Conservation (phyloP, 1,140 invertebrate genomes). For the Dendrolimus kikuchii region DNA sequence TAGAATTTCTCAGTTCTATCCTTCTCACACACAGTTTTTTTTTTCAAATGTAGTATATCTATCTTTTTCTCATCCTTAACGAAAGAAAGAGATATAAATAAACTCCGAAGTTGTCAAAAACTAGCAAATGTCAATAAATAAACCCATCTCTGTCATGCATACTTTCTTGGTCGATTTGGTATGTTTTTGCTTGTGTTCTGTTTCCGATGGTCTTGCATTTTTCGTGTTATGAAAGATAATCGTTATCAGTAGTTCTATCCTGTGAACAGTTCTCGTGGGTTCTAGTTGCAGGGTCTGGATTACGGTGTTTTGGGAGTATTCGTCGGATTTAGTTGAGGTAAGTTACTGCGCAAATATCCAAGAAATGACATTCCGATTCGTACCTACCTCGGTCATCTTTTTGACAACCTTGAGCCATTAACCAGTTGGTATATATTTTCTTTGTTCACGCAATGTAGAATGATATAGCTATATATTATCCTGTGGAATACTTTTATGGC, state of each 20-base stretch:
- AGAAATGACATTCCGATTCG: conserved; percentile 38
- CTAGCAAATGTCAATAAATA: background rate
- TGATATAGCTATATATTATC: background rate
- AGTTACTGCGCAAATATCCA: conserved; percentile 52
- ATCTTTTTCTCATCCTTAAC: conserved; percentile 3
- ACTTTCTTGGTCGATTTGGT: conserved; percentile 31
- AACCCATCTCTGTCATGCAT: conserved; percentile 14
- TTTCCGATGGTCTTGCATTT: conserved; percentile 43
- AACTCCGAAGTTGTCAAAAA: background rate
- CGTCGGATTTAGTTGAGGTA: conserved; percentile 29
- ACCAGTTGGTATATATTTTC: conserved; percentile 18
- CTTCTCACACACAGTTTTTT: conserved; percentile 5
- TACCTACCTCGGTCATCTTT: conserved; percentile 33
- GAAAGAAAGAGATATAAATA: conserved; percentile 8
- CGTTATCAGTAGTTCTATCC: conserved; percentile 27
- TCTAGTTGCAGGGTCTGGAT: conserved; percentile 29
- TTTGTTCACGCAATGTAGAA: conserved; percentile 13
- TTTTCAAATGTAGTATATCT: conserved; percentile 3
- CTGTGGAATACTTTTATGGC: background rate
- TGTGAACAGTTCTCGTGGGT: conserved; percentile 29
- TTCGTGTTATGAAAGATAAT: conserved; percentile 41
- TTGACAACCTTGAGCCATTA: conserved; percentile 52
- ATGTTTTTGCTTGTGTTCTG: conserved; percentile 55
- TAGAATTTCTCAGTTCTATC: background rate
- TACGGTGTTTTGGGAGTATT: conserved; percentile 22